Evolutionary conservation across 2,113 vertebrate species (phyloP).

Genomic region (Copsychus sechellarum): DNA sequence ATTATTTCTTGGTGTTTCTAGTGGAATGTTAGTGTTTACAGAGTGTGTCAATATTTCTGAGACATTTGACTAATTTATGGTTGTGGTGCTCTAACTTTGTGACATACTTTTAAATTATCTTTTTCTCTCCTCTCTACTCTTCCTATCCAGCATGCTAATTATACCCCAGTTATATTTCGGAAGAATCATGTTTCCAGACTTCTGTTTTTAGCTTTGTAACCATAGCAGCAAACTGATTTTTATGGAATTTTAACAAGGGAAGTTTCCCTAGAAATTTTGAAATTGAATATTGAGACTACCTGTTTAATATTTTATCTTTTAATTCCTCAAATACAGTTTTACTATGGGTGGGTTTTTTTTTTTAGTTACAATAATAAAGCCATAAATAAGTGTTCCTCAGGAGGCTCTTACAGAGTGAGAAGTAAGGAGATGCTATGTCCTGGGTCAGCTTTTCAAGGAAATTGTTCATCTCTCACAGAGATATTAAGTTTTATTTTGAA

Average conservation of each 20-base stretch:
- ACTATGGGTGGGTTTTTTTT: background rate
- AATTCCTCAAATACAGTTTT: slow-evolving; percentile 19
- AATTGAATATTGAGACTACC: slow-evolving; percentile 9
- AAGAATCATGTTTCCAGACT: background rate
- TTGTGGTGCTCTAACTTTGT: background rate
- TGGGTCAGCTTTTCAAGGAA: background rate
- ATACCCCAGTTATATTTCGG: background rate
- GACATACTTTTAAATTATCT: background rate
- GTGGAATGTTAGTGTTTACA: background rate
- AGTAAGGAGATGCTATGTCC: background rate
- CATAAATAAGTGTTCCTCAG: slow-evolving; percentile 7
- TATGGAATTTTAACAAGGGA: slow-evolving; percentile 52
- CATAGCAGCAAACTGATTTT: slow-evolving; percentile 25
- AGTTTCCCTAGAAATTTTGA: background rate
- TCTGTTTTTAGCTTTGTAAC: slow-evolving; percentile 49
- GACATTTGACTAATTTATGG: background rate
- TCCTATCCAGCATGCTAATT: background rate
- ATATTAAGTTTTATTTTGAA: background rate
- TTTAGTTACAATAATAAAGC: background rate
- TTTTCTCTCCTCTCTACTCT: background rate
- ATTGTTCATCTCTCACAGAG: background rate
- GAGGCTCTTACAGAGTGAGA: background rate
- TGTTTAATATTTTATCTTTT: slow-evolving; percentile 20
- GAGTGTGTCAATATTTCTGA: background rate
- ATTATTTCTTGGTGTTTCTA: background rate